phyloP scores from a whole-genome alignment of 2,888 invertebrate genomes.

The Coelopa pilipes region DNA sequence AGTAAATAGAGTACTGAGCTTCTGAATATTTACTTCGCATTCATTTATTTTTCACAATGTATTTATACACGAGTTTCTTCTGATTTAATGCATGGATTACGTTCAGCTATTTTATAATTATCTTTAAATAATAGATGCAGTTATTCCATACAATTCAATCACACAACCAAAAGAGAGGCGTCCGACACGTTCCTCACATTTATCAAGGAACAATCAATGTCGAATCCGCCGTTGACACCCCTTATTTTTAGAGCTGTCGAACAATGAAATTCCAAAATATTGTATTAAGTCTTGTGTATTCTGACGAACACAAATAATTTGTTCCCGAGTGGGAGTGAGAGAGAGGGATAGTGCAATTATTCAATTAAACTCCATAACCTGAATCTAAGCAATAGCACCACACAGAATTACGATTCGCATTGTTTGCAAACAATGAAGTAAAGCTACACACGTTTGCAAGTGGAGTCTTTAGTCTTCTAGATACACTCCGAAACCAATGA shows the following conservation, averaged over 20 bases:
- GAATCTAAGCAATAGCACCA: too few relatives aligned
- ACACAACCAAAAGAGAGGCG: neutral
- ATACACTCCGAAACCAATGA: too few relatives aligned
- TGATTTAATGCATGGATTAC: slow-evolving; percentile 28
- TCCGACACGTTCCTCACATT: neutral
- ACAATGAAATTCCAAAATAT: slow-evolving; percentile 10
- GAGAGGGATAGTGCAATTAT: too few relatives aligned
- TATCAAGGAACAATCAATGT: neutral
- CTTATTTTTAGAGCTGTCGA: neutral
- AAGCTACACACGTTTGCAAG: too few relatives aligned
- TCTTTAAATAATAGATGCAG: neutral
- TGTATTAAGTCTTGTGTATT: slow-evolving; percentile 22
- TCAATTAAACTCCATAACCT: too few relatives aligned
- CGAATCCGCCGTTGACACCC: slow-evolving; percentile 15
- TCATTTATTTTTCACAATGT: neutral
- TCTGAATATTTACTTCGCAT: neutral
- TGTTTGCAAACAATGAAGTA: too few relatives aligned
- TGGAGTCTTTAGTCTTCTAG: too few relatives aligned
- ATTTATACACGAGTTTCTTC: neutral
- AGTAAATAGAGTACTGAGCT: neutral
- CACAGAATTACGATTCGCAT: too few relatives aligned
- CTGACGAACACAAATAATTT: neutral
- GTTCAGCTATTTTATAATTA: slow-evolving; percentile 31
- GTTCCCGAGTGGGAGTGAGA: neutral
- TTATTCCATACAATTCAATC: neutral